These are phyloP conservation scores for Oryzias melastigma DNA, from an alignment of 2,113 vertebrate species.

Conservation along the genomic window DNA sequence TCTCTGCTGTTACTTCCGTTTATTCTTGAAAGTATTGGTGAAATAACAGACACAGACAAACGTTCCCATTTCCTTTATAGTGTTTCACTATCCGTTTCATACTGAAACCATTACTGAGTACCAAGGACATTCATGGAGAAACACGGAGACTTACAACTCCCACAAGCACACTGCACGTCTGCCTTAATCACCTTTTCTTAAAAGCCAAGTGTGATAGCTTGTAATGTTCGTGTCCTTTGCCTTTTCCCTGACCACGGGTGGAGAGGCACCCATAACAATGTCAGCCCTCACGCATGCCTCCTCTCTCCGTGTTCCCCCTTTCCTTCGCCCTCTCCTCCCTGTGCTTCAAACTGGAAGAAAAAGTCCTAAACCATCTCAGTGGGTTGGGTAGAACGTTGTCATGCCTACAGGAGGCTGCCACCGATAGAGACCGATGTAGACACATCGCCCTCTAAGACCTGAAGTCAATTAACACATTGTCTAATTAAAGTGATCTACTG, in stretches of 20 bases:
- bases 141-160: constrained; percentile 7
- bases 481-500: constrained; percentile 79
- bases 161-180: constrained; percentile 23
- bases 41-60: no score
- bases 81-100: no score
- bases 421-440: constrained; percentile 73
- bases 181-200: constrained; percentile 32
- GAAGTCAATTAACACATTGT: constrained; percentile 77
- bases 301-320: no score
- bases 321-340: no score
- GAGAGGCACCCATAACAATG: not conserved
- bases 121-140: not conserved
- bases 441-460: constrained; percentile 67
- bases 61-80: no score
- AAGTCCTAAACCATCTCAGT: constrained; percentile 35
- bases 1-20: no score
- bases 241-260: constrained; percentile 45
- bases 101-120: no score
- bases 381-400: constrained; percentile 19
- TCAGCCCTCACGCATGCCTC: no score
- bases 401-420: constrained; percentile 37
- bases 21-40: no score
- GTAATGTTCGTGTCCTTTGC: constrained; percentile 52
- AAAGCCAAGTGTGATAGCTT: constrained; percentile 48
- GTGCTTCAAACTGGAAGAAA: constrained; percentile 3